Base-by-base conservation (phyloP, 2,888 invertebrate species). In the Tinea semifulvella region DNA sequence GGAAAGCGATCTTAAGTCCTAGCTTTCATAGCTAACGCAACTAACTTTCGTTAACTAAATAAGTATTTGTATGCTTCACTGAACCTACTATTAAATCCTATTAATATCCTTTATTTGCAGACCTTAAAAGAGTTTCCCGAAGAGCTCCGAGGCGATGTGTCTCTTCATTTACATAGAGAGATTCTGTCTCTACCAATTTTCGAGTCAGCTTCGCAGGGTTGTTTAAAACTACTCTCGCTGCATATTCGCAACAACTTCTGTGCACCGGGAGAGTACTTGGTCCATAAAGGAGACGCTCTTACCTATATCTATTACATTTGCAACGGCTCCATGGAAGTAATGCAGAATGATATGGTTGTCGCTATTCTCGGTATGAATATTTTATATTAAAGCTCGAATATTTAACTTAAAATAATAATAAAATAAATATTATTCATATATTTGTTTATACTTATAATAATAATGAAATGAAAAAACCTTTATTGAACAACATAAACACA, bases 311-410 rank as follows among this genome's bases (percentile, higher is more conserved):
- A 96, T 75, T 96, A 96, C 71, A 88, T 97, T 52, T 96, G 95
- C 80, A 96, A 96, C 63, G 97, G 97, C 4, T 96, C 96, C 19
- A 96, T 97, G 96, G 97, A 97, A 76, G 96, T 97, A 36, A 91
- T 97, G 59, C 96, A 96, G 68, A 91, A 95, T 60, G 92, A 91
- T 51, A 96, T 96, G 94, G 97, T 97, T 44, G 96, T 97, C 14
- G 97, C 97, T 47, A 97, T 98, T 58, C 83, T 97, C 53, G 97
- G 97, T 96, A 76, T 85, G 87, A 8, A 4, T 22, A 22, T 22
- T 7, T n/a, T 14, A 31, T 31, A 13, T 31, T 13, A 13, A 31
- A 31, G 8, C 17, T 42, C 11, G 42, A 13, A 16, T 42, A 22
- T n/a, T 38, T 38, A 5, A 18, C 20, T 20, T 42, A 17, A 42